Evolutionary conservation across 1,140 invertebrate species (phyloP), one percentile per base, ranked within the genome.

Genomic region (Drosophila setifemur): DNA sequence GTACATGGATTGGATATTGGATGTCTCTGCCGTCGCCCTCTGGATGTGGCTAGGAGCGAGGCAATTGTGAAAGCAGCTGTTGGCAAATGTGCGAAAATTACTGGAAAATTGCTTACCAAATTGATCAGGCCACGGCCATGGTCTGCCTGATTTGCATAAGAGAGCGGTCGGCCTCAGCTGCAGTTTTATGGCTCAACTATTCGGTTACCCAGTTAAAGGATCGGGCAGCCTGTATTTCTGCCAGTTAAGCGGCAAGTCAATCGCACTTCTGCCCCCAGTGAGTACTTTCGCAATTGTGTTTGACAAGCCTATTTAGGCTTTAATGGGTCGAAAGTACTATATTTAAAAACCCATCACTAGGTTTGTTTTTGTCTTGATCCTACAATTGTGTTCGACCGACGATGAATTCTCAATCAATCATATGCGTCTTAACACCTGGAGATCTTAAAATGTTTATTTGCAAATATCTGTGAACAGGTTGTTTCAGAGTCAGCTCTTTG

Each of bases 51-150:
- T 9, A 31, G 48, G 12, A 19, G 18, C 64, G 35, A 33, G 50
- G 68, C 70, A 71, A 83, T 85, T 74, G 79, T 72, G 81, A 85
- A 85, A 85, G 81, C 74, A 79, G 79, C 79, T 72, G 81, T 79
- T 86, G 79, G 79, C 74, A 67, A 85, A 85, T 85, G 81, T 86
- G 40, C 37, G 53, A 60, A 70, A 70, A 70, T 70, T 44, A 70
- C 45, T 71, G 25, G 58, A 29, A 37, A 37, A 37, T 37, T 37
- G 33, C 33, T 2, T n/a, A 12, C 31, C 11, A 33, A 37, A 16
- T 37, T 18, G 33, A 3, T 6, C 16, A 54, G 60, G 42, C 23
- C 49, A 72, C 37, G 43, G 55, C 67, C 50, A 61, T 40, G 55
- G 68, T 31, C 29, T 11, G 26, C 50, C 18, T 73, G 55, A 63